These are phyloP conservation scores for Rotaria macrura DNA, from an alignment of 2,888 invertebrate genomes.

Conservation along the genomic window DNA sequence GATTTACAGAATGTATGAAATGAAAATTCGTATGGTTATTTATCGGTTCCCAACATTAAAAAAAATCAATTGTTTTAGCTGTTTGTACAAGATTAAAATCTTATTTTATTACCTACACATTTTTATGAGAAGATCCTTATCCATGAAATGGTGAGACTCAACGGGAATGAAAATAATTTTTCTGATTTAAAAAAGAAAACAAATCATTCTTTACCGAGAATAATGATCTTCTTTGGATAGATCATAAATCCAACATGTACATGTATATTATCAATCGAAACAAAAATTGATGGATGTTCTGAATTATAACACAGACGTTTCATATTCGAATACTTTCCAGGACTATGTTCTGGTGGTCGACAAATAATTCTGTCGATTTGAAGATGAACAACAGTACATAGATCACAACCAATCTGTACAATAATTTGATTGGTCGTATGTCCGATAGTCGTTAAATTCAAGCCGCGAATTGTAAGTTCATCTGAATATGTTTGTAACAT, in stretches of 20 bases:
- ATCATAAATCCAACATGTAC: neutral
- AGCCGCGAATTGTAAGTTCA: neutral
- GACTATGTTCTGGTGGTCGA: neutral
- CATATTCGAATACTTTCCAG: neutral
- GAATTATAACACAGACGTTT: neutral
- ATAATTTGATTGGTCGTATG: neutral
- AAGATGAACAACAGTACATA: neutral
- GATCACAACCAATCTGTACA: neutral
- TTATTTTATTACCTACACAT: too few species aligned
- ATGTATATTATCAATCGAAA: slow-evolving; percentile 7
- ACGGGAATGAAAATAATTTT: too few species aligned
- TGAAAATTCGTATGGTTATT: too few species aligned
- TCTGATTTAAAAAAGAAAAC: too few species aligned
- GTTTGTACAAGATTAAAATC: too few species aligned
- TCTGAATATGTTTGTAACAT: neutral
- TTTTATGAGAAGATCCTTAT: too few species aligned
- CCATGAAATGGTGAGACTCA: too few species aligned
- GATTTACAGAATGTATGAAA: too few species aligned
- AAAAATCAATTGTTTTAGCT: too few species aligned
- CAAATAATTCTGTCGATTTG: neutral
- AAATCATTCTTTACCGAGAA: neutral
- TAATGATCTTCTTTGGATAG: neutral
- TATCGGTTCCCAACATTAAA: too few species aligned
- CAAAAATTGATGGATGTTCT: neutral
- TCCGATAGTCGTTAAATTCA: neutral